A percentile compares a stretch with the other conserved stretches of the same genome.
These are phyloP conservation scores for Thunnus albacares DNA, from an alignment of 2,797 vertebrate genomes.

Conservation along the genomic window DNA sequence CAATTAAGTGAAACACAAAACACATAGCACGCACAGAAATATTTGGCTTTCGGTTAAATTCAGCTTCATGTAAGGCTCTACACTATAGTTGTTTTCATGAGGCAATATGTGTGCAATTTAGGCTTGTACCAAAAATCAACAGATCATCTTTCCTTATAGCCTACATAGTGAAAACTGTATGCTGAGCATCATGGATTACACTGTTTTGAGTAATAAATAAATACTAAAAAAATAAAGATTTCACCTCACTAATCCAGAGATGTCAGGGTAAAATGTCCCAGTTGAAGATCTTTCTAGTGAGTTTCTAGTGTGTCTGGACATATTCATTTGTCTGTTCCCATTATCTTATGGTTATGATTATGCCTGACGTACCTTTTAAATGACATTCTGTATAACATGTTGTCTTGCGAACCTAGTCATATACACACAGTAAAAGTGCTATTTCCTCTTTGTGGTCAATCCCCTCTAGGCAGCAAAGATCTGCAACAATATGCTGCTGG, in stretches of 20 bases:
- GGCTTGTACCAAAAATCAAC: background rate
- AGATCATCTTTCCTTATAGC: too few relatives aligned
- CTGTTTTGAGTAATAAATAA: background rate
- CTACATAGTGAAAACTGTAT: too few relatives aligned
- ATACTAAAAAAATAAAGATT: background rate
- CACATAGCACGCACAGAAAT: background rate
- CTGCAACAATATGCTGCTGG: constrained; percentile 99
- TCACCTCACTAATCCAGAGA: background rate
- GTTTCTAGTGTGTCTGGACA: background rate
- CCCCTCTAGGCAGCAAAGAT: constrained; percentile 94
- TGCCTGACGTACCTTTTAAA: background rate
- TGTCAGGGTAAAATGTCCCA: too few relatives aligned
- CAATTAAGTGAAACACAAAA: too few relatives aligned
- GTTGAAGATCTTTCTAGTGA: too few relatives aligned
- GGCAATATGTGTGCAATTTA: background rate
- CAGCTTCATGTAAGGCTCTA: background rate
- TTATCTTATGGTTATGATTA: background rate
- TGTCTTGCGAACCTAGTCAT: constrained; percentile 3
- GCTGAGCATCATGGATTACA: background rate
- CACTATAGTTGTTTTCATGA: background rate
- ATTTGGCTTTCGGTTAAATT: background rate
- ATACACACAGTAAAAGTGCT: constrained; percentile 3
- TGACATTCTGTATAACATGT: background rate
- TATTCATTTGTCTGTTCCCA: constrained; percentile 10
- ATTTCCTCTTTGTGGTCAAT: constrained; percentile 42